A percentile compares a stretch with the other conserved stretches of the same genome.
phyloP scores from a whole-genome alignment of 1,140 invertebrate genomes.

The Ceratoteleas bidentatus region DNA sequence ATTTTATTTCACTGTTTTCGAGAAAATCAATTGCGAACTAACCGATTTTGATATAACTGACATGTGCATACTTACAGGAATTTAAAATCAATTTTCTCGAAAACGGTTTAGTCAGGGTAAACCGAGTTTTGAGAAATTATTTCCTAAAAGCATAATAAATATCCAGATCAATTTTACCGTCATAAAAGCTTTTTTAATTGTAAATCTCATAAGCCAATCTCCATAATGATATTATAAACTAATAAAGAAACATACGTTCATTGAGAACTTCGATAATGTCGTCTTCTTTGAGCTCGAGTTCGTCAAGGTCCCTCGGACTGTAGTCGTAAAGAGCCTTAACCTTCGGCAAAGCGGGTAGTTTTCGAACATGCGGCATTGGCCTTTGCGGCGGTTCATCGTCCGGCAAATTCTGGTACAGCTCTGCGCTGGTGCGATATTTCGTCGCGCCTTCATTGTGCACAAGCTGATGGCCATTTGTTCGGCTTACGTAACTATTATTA shows the following conservation, averaged over 20 bases:
- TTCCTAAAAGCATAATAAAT: too few species aligned
- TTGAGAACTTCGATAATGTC: conserved; percentile 85
- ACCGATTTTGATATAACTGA: too few species aligned
- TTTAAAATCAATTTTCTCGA: too few species aligned
- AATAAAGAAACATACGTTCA: conserved; percentile 82
- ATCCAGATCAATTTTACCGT: too few species aligned
- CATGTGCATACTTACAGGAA: too few species aligned
- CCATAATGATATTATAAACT: too few species aligned
- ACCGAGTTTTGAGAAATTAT: too few species aligned
- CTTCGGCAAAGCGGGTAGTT: conserved; percentile 79
- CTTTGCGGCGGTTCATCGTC: conserved; percentile 13
- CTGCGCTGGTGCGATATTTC: conserved; percentile 45
- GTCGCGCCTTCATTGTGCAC: conserved; percentile 3
- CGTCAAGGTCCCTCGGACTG: conserved; percentile 86
- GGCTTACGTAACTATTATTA: conserved; percentile 14
- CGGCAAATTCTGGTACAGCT: conserved; percentile 51
- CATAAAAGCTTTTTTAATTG: too few species aligned
- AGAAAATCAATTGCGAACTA: too few species aligned
- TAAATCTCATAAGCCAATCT: too few species aligned
- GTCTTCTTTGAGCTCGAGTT: conserved; percentile 85
- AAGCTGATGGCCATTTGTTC: conserved; percentile 17
- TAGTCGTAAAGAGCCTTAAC: conserved; percentile 86
- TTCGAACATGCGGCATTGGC: conserved; percentile 75
- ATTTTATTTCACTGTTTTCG: too few species aligned
- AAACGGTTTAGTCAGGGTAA: too few species aligned